Evolutionary conservation across 2,888 invertebrate species (phyloP).

Genomic region (Morpho achilles): DNA sequence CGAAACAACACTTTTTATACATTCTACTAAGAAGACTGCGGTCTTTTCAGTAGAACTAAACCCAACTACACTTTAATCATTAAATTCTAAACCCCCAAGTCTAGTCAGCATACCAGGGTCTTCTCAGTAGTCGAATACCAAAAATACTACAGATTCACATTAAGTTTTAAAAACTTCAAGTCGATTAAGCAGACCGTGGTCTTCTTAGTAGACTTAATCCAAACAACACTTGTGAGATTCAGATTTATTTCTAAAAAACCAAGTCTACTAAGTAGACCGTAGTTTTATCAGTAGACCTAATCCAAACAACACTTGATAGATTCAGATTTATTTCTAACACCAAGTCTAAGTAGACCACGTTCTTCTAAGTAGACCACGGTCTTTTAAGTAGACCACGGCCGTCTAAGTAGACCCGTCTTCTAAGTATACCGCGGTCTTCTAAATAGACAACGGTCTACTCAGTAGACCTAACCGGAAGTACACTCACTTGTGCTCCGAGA

Average conservation of each 20-base stretch:
- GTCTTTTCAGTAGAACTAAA: too few species aligned
- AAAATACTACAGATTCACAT: too few species aligned
- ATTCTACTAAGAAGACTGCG: too few species aligned
- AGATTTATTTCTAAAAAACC: neutral
- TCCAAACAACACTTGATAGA: constrained; percentile 17
- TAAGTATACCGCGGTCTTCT: neutral
- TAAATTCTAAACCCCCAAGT: too few species aligned
- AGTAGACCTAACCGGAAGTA: neutral
- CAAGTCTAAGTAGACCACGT: constrained; percentile 3
- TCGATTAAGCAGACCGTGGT: neutral
- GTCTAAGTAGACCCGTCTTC: constrained; percentile 19
- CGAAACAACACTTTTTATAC: too few species aligned
- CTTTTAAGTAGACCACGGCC: constrained; percentile 11
- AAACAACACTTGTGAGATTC: constrained; percentile 10
- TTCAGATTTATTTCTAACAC: too few species aligned
- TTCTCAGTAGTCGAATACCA: neutral
- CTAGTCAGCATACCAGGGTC: neutral
- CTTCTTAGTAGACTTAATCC: constrained; percentile 11
- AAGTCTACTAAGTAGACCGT: constrained; percentile 1
- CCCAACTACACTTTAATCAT: too few species aligned
- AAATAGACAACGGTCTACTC: neutral
- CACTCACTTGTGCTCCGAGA: constrained; percentile 58
- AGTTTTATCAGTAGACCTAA: constrained; percentile 1
- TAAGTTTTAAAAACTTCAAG: neutral
- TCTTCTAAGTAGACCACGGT: neutral